Percentiles rank a stretch among this genome's conserved stretches.
Conservation (phyloP, 2,888 invertebrate species). For the Drosophila formosana region DNA sequence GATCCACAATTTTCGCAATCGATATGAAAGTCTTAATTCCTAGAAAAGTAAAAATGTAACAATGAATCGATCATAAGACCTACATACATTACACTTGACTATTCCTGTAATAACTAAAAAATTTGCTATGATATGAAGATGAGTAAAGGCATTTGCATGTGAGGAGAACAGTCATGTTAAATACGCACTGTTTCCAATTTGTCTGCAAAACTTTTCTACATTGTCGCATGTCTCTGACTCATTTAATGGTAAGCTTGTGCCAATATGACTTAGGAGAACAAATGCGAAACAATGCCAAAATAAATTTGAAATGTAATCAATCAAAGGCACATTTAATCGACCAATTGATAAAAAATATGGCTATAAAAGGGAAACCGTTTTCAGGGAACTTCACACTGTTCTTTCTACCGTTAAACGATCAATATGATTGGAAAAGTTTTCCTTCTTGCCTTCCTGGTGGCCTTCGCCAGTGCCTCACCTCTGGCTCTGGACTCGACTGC, state of each 20-base stretch:
- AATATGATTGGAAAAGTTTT: constrained; percentile 55
- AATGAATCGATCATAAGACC: not conserved
- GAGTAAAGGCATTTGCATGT: too few species aligned
- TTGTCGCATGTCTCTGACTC: not conserved
- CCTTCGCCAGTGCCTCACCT: constrained; percentile 20
- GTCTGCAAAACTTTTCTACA: not conserved
- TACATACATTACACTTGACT: not conserved
- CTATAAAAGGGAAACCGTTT: constrained; percentile 28
- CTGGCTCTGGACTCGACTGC: constrained; percentile 21
- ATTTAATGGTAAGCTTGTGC: constrained; percentile 1
- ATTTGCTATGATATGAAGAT: too few species aligned
- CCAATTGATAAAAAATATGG: constrained; percentile 19
- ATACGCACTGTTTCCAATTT: not conserved
- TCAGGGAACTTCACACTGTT: constrained; percentile 11
- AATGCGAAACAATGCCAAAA: not conserved
- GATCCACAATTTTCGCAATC: not conserved
- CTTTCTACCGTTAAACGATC: constrained; percentile 9
- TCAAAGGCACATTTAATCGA: constrained; percentile 9
- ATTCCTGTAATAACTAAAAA: too few species aligned
- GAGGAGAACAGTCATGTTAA: not conserved
- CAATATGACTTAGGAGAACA: not conserved
- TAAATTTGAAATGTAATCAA: constrained; percentile 21
- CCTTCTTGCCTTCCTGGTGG: constrained; percentile 50
- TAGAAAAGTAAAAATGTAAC: not conserved
- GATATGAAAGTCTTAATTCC: not conserved